Evolutionary conservation across 2,888 invertebrate species (phyloP).

Genomic region (Shargacucullia verbasci): DNA sequence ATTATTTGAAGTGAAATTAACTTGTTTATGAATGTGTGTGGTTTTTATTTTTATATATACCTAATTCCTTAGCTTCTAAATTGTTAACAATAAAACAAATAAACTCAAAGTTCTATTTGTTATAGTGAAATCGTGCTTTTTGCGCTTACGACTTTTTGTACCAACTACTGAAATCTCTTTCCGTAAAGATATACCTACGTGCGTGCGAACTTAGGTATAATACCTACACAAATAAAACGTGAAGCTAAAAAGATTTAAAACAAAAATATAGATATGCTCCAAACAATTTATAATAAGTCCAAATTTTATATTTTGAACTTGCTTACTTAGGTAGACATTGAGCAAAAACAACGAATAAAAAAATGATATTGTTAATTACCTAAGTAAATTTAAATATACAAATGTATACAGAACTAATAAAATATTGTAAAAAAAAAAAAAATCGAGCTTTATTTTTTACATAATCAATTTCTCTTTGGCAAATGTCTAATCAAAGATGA

Average conservation of each 20-base stretch:
- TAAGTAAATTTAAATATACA: no score
- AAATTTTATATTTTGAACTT: not conserved
- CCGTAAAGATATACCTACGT: not conserved
- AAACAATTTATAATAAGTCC: no score
- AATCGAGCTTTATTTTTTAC: no score
- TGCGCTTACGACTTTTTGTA: not conserved
- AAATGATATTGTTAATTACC: no score
- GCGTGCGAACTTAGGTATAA: no score
- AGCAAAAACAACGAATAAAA: no score
- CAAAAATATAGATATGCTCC: no score
- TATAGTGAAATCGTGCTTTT: constrained; percentile 48
- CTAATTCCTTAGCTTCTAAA: constrained; percentile 1
- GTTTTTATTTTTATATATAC: constrained; percentile 11
- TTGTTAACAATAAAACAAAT: constrained; percentile 7
- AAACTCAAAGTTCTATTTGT: constrained; percentile 22
- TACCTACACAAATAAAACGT: no score
- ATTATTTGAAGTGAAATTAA: constrained; percentile 45
- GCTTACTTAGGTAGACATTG: not conserved
- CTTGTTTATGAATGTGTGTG: constrained; percentile 45
- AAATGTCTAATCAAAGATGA: constrained; percentile 41
- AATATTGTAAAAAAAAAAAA: no score
- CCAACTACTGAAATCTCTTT: constrained; percentile 1
- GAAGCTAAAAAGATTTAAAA: no score
- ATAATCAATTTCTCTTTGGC: constrained; percentile 31
- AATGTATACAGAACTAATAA: no score